A percentile compares a stretch with the other conserved stretches of the same genome.
phyloP scores from a whole-genome alignment of 2,888 invertebrate species.

The Miltochrista miniata region DNA sequence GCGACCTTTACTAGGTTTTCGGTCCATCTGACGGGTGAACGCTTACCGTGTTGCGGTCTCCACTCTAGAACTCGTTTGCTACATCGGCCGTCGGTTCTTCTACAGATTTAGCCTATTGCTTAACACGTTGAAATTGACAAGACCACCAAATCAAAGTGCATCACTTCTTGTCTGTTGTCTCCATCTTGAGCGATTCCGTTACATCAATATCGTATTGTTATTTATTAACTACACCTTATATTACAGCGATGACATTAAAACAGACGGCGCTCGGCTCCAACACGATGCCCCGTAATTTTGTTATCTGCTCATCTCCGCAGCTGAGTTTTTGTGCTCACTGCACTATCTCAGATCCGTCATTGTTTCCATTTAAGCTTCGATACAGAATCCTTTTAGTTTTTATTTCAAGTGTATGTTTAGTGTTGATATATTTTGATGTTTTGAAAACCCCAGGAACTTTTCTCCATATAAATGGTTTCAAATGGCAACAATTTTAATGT shows the following conservation, averaged over 20 bases:
- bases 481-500: too few relatives aligned
- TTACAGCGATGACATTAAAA: constrained; percentile 40
- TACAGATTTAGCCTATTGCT: too few relatives aligned
- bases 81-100: too few relatives aligned
- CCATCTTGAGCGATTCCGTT: constrained; percentile 8
- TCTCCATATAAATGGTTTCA: too few relatives aligned
- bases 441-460: too few relatives aligned
- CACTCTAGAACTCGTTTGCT: too few relatives aligned
- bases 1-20: too few relatives aligned
- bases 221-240: constrained; percentile 28
- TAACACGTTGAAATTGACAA: too few relatives aligned
- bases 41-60: too few relatives aligned
- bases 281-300: constrained; percentile 55
- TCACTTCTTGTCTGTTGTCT: neutral
- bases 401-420: constrained; percentile 6
- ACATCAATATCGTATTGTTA: constrained; percentile 26
- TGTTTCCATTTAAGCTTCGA: constrained; percentile 49
- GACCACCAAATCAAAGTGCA: neutral
- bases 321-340: constrained; percentile 57
- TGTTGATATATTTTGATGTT: neutral
- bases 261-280: constrained; percentile 29
- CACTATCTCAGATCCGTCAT: constrained; percentile 54
- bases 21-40: too few relatives aligned
- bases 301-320: constrained; percentile 62
- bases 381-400: constrained; percentile 17